phyloP scores from a whole-genome alignment of 2,797 vertebrate genomes.

The Botia kubotai region DNA sequence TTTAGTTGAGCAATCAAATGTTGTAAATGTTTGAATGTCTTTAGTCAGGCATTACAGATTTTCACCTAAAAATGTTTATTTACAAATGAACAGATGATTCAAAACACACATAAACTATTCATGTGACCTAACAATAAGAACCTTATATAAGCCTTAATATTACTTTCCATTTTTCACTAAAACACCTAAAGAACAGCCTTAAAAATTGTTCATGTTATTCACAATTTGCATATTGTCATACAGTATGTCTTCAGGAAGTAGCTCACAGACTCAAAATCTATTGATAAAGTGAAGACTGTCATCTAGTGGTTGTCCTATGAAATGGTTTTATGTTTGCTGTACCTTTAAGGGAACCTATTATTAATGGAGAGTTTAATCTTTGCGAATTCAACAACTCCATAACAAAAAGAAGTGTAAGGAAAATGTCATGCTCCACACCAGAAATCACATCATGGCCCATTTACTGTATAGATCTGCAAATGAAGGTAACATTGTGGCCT shows the following conservation, averaged over 20 bases:
- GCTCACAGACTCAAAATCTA: background rate
- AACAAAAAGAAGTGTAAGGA: background rate
- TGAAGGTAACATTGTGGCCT: background rate
- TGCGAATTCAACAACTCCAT: background rate
- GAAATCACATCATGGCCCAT: background rate
- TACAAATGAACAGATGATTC: background rate
- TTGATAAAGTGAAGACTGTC: conserved; percentile 66
- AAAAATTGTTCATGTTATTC: background rate
- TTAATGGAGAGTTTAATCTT: background rate
- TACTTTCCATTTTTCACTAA: background rate
- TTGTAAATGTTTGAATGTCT: background rate
- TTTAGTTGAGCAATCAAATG: conserved; percentile 18
- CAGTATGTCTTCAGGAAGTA: background rate
- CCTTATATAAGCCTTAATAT: background rate
- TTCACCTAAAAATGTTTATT: background rate
- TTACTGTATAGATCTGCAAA: background rate
- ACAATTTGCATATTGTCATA: background rate
- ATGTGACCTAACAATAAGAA: background rate
- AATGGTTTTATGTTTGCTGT: background rate
- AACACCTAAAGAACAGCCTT: background rate
- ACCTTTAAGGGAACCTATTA: background rate
- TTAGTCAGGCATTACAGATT: background rate
- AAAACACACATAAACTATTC: no score
- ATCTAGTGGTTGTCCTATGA: conserved; percentile 72
- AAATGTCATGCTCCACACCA: background rate